phyloP scores from a whole-genome alignment of 2,113 vertebrate genomes.

The Cisticola juncidis region DNA sequence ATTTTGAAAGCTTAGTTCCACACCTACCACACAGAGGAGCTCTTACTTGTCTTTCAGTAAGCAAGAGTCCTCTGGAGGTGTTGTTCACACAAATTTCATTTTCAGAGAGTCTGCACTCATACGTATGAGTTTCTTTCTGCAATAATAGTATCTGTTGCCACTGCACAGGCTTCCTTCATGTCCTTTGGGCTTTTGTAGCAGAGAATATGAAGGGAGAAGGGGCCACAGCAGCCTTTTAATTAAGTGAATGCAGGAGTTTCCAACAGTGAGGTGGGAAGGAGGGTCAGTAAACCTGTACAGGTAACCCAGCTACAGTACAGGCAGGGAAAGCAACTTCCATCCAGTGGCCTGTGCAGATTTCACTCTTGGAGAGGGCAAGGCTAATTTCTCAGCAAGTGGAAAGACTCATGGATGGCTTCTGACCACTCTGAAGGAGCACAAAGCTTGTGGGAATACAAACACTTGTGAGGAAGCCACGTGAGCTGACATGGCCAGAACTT shows the following conservation, averaged over 20 bases:
- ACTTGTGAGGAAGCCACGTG: background rate
- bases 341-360: background rate
- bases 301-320: background rate
- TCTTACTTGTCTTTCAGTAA: conserved; percentile 19
- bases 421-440: background rate
- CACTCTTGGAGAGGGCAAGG: background rate
- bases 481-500: background rate
- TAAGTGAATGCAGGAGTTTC: background rate
- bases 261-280: background rate
- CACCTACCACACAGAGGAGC: background rate
- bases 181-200: background rate
- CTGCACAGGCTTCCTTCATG: background rate
- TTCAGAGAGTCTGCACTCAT: background rate
- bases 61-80: background rate
- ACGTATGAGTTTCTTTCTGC: background rate
- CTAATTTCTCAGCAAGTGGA: background rate
- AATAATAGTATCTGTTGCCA: background rate
- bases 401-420: background rate
- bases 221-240: background rate
- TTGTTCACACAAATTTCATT: background rate
- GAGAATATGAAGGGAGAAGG: background rate
- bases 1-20: background rate
- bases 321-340: background rate
- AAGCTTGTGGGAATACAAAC: background rate
- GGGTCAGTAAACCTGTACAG: background rate